Evolutionary conservation across 2,888 invertebrate species (phyloP), one percentile per base, ranked within the genome.

Genomic region (Ectemnius lituratus): DNA sequence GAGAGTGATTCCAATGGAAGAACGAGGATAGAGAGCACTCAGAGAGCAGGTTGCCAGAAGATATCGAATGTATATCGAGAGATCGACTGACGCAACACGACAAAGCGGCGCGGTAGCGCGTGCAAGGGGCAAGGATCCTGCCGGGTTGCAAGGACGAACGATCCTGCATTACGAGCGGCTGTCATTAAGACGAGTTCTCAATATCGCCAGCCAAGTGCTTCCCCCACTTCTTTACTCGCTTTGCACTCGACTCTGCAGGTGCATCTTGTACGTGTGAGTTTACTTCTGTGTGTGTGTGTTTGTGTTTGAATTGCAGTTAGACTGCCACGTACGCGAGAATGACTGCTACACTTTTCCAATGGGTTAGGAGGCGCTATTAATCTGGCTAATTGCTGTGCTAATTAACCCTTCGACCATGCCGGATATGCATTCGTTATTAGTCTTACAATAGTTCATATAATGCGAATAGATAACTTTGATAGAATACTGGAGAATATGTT

Each of bases 91-190:
- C 83, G 83, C 81, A 83, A 83, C 66, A 46, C 52, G n/a, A 52
- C 52, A 52, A 52, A 16, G 52, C 14, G 52, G 52, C n/a, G n/a
- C 56, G 14, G 52, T 8, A 37, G 37, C 60, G 13, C 72, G 79
- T 47, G 70, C 75, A 89, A 87, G 88, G 89, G 89, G 89, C 89
- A 89, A 89, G 88, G 89, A 89, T 89, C 88, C 86, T 84, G 79
- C 62, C 86, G 78, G 86, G 86, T 88, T 86, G 88, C 89, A 89
- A 89, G 89, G 89, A 88, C 89, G 87, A 82, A 75, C 80, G 85
- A 86, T 87, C 85, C 86, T 85, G 86, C 80, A 71, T 84, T 85
- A 79, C 81, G 82, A 85, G 79, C 75, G 79, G 73, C 80, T 75
- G 86, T 86, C 85, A 84, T 86, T 86, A 85, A 78, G 78, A 72